Base-by-base conservation (phyloP, 2,797 vertebrate genomes). In the Chloroceryle amazona region DNA sequence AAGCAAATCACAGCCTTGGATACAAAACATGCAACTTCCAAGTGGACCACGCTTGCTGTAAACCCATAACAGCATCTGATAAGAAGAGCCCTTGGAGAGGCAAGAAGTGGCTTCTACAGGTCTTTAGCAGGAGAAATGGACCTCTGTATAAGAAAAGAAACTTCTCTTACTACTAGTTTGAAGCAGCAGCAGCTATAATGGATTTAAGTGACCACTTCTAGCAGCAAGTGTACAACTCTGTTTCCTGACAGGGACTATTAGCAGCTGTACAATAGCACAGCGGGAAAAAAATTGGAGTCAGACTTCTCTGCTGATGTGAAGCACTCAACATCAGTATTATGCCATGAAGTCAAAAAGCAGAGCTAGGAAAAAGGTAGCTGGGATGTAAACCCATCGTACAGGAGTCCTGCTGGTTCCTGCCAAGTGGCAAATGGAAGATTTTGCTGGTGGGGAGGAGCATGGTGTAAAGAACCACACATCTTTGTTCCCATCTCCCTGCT, bases 371-470 rank as follows among this genome's bases (percentile, higher is more conserved):
- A 86, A 62, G 26, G 2, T 31, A 49, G 58, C 44, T 3, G 4
- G 3, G 9, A 12, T 46, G 20, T 37, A 54, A 86, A 19, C 35
- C 68, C 0, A 0, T 66, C 7, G 2, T 18, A 39, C 17, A 25
- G 31, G 62, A 76, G 57, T 76, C 25, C 67, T 73, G 51, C 47
- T 62, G 17, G 52, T 66, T 60, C 74, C 25, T 78, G 62, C 42
- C 52, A 74, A 82, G 31, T 11, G 11, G 29, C 44, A 78, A 68
- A 18, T 26, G 22, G 72, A 80, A 83, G 39, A 37, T 85, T 96
- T 82, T 87, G 37, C 35, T 66, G 81, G 44, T 44, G 63, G 14
- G 41, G 22, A 82, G 41, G 5, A 61, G 29, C 14, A n/a, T 2
- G 2, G 31, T 57, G 22, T 42, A 46, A 28, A 66, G 41, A 55